Evolutionary conservation across 92 coral and sea anemone species (phyloP), one percentile per base, ranked within the genome.

Genomic region (Epizoanthus illoricatus): DNA sequence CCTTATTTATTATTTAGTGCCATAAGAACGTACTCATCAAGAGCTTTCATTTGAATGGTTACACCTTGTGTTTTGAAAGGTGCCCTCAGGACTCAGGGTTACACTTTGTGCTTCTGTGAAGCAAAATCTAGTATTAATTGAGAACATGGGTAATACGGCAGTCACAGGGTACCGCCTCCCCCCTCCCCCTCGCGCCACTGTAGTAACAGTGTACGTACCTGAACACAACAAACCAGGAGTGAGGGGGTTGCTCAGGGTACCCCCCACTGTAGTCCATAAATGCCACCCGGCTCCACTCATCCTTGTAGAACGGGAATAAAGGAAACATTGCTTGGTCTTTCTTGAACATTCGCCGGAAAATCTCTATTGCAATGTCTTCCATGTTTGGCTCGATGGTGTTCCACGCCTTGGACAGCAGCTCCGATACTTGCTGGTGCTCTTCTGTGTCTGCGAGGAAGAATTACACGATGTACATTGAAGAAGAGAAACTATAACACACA

Each of bases 221-320:
- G 83, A 96, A 93, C n/a, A 96, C 92, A 60, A 96, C 94, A 87
- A 96, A 96, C 99, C 99, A 96, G 20, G 96, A 91, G 66, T 93
- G 88, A 4, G 97, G 93, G 0, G 99, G 98, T 54, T 96, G 99
- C 75, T 96, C 99, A 3, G 92, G 85, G 86, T 88, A 91, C 65
- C 91, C 82, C 0, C 98, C 98, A 43, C 80, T 87, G 75, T 93
- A 96, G 75, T 96, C 99, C 59, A 87, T 81, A 76, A 81, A 93
- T 0, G 99, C 93, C 68, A 96, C 98, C 59, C 99, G 81, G 42
- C 94, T 91, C 99, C 99, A 96, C 82, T 96, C 99, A 75, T 96
- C 99, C 66, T 91, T 85, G 89, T 80, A 96, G 85, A 96, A 96
- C 2, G 99, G 97, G 54, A 96, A 96, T 81, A 93, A 33, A 2